Conservation (phyloP, 2,113 vertebrate species). For the Cottus gobio region DNA sequence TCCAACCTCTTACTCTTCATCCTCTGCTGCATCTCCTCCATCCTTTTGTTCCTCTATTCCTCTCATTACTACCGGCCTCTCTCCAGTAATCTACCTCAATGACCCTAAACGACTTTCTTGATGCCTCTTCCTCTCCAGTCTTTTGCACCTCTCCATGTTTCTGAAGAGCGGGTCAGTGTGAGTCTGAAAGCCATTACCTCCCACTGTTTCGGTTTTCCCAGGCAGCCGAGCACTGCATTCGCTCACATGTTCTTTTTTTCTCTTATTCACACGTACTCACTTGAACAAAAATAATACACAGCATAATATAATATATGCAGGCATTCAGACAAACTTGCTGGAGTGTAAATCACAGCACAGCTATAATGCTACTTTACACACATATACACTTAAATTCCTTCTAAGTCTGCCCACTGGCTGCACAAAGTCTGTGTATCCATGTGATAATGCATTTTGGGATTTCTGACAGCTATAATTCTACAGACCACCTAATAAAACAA, state of each 20-base stretch:
- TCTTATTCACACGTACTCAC: neutral
- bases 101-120: conserved; percentile 56
- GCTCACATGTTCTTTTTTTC: neutral
- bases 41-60: conserved; percentile 41
- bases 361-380: conserved; percentile 15
- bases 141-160: conserved; percentile 22
- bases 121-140: conserved; percentile 20
- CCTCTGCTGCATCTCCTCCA: conserved; percentile 42
- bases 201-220: conserved; percentile 27
- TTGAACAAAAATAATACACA: conserved; percentile 1
- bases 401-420: conserved; percentile 29
- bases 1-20: conserved; percentile 48
- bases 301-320: conserved; percentile 26
- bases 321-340: neutral
- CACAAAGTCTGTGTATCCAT: neutral
- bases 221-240: conserved; percentile 34
- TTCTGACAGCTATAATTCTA: neutral
- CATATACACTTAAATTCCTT: conserved; percentile 35
- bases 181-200: conserved; percentile 48
- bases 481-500: neutral
- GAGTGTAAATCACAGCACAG: conserved; percentile 17
- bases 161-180: conserved; percentile 48
- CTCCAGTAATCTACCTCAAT: conserved; percentile 60
- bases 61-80: conserved; percentile 50
- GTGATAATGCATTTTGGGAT: conserved; percentile 18